Conservation (phyloP, 2,797 vertebrate genomes). For the Tinamus major region DNA sequence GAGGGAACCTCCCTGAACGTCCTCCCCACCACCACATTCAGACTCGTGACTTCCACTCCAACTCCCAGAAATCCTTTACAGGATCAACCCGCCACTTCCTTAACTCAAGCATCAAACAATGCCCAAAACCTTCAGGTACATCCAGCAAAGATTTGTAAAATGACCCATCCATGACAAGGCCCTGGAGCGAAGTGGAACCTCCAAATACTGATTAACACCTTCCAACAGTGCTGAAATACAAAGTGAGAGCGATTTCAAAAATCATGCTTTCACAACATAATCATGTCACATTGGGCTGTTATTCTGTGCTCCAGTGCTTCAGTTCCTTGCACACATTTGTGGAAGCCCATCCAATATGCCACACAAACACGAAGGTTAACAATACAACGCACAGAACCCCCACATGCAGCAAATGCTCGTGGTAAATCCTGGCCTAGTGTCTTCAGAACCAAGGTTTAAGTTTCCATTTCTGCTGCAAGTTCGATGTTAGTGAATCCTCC, state of each 20-base stretch:
- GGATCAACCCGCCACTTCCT: not conserved
- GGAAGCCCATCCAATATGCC: not conserved
- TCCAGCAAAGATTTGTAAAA: not conserved
- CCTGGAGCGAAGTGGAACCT: not conserved
- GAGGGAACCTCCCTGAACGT: not conserved
- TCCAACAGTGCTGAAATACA: not conserved
- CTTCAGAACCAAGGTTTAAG: not conserved
- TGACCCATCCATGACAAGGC: not conserved
- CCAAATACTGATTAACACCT: not conserved
- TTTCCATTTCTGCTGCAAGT: not conserved
- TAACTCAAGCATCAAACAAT: accelerated
- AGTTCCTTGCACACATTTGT: not conserved
- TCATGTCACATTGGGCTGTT: not conserved
- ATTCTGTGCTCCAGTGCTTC: not conserved
- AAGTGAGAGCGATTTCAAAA: not conserved
- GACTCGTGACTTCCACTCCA: not conserved
- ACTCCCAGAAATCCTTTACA: accelerated
- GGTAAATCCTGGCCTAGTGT: not conserved
- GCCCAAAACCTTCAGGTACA: not conserved
- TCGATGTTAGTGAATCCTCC: not conserved
- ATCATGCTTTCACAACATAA: not conserved
- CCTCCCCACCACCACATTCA: not conserved
- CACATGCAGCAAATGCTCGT: not conserved
- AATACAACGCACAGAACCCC: not conserved
- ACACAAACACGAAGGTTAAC: not conserved